Percentiles rank a stretch among this genome's conserved stretches.
These are phyloP conservation scores for Chlorospingus semifuscus DNA, from an alignment of 2,797 vertebrate species.

Conservation along the genomic window DNA sequence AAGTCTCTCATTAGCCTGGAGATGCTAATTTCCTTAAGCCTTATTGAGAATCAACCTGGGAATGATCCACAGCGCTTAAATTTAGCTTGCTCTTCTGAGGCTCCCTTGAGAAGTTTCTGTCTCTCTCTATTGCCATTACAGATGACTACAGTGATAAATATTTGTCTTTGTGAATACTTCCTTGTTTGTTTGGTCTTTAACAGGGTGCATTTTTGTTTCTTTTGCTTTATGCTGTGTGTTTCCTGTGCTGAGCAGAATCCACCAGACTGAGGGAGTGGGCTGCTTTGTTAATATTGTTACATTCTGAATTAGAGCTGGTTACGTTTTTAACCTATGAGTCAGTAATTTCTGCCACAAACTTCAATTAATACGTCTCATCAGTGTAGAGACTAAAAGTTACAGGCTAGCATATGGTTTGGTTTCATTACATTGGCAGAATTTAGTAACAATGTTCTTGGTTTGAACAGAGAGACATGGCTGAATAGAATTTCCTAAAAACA, in stretches of 20 bases:
- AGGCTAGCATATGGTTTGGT: not conserved
- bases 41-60: not conserved
- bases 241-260: not conserved
- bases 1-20: not conserved
- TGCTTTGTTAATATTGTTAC: not conserved
- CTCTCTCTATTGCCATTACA: not conserved
- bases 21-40: slow-evolving; percentile 16
- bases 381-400: not conserved
- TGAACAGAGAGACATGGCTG: not conserved
- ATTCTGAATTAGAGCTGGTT: not conserved
- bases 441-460: not conserved
- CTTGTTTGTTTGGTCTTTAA: slow-evolving; percentile 24
- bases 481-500: not conserved
- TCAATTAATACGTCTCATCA: not conserved
- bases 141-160: slow-evolving; percentile 20
- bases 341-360: not conserved
- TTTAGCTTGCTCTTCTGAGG: not conserved
- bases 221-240: not conserved
- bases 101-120: not conserved
- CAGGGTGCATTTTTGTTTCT: not conserved
- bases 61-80: not conserved
- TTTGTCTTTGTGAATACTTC: slow-evolving; percentile 25
- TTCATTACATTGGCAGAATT: not conserved
- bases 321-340: not conserved
- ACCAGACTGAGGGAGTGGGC: not conserved